Conservation (phyloP, 2,888 invertebrate species). For the Aquatica leii region DNA sequence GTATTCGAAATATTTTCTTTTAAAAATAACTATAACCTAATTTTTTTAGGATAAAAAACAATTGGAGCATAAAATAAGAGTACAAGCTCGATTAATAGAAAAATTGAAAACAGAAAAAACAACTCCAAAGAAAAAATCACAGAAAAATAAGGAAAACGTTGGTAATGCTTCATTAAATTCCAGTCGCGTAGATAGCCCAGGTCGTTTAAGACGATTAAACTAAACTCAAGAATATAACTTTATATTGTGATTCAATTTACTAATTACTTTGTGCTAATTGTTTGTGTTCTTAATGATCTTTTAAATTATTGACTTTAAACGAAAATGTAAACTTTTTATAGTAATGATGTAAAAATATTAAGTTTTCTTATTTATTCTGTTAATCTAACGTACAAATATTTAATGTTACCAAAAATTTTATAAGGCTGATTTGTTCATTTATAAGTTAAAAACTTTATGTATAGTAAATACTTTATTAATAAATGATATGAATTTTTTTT, state of each 20-base stretch:
- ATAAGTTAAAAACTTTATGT: constrained; percentile 8
- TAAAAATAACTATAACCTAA: constrained; percentile 12
- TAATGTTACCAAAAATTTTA: constrained; percentile 17
- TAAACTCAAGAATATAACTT: no score
- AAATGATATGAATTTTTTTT: no score
- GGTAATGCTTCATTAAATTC: constrained; percentile 56
- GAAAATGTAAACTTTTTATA: no score
- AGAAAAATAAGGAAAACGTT: constrained; percentile 62
- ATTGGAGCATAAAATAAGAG: constrained; percentile 48
- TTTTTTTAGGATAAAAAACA: constrained; percentile 52
- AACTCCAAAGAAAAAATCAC: constrained; percentile 8
- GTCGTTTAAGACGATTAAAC: constrained; percentile 62
- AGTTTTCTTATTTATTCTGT: no score
- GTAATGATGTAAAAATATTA: no score
- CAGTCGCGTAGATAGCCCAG: constrained; percentile 55
- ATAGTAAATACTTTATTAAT: constrained; percentile 15
- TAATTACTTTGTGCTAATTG: no score
- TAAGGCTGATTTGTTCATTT: constrained; percentile 17
- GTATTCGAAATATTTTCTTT: not conserved
- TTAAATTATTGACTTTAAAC: no score
- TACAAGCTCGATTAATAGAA: constrained; percentile 58
- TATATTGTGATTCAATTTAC: not conserved
- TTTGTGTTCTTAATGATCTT: no score
- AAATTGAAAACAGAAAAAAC: constrained; percentile 56
- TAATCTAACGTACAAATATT: constrained; percentile 7